Percentiles rank a stretch among this genome's conserved stretches.
Conservation (phyloP, 2,888 invertebrate genomes). For the Hirtodrosophila cameraria region DNA sequence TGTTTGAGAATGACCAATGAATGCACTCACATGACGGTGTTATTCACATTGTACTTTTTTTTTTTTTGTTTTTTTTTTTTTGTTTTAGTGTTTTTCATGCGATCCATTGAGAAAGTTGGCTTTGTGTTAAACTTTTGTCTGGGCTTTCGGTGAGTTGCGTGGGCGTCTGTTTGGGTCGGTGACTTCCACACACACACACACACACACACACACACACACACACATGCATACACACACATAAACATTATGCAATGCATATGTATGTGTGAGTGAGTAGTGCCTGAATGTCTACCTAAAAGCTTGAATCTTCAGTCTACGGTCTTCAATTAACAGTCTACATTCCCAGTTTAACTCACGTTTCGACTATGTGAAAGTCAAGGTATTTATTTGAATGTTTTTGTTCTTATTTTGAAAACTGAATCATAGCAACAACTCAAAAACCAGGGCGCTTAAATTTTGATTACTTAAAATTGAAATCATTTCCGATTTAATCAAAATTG, state of each 20-base stretch:
- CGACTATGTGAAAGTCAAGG: conserved; percentile 43
- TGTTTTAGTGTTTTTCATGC: conserved; percentile 16
- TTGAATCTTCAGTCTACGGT: conserved; percentile 8
- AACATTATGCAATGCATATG: conserved; percentile 56
- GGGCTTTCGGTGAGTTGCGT: conserved; percentile 40
- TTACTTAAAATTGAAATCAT: conserved; percentile 11
- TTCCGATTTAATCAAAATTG: too few species aligned
- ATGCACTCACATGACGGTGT: conserved; percentile 13
- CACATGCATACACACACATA: conserved; percentile 14
- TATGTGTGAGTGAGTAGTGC: conserved; percentile 19
- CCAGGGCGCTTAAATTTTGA: conserved; percentile 8
- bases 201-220: conserved; percentile 13
- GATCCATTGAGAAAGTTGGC: conserved; percentile 68
- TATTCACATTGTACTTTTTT: conserved; percentile 14
- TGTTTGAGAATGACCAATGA: conserved; percentile 18
- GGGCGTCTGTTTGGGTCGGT: conserved; percentile 62
- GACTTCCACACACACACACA: conserved; percentile 37
- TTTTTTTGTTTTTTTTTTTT: background rate
- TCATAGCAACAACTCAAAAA: conserved; percentile 4
- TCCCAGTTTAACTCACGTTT: conserved; percentile 30
- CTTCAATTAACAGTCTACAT: conserved; percentile 5
- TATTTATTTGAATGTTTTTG: conserved; percentile 8
- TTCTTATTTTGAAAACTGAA: conserved; percentile 4
- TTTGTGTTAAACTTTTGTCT: conserved; percentile 43
- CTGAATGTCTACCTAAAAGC: conserved; percentile 15